Conservation (phyloP, 2,113 vertebrate genomes). For the Gadus chalcogrammus region DNA sequence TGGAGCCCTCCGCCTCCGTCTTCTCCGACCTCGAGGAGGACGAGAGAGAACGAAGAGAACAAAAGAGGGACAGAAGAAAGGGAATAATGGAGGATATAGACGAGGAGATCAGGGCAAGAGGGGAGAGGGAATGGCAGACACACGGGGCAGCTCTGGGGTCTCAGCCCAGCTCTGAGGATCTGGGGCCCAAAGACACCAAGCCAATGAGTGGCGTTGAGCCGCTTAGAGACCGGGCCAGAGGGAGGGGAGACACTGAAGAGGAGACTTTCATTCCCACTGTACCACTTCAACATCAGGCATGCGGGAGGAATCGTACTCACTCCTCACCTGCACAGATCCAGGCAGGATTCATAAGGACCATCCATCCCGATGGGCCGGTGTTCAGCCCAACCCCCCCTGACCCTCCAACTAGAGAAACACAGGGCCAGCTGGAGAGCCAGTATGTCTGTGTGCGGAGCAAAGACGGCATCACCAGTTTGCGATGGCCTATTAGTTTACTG, state of each 20-base stretch:
- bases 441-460: constrained; percentile 82
- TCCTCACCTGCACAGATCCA: constrained; percentile 20
- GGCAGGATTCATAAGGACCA: constrained; percentile 24
- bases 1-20: constrained; percentile 93
- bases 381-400: constrained; percentile 10
- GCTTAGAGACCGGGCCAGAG: constrained; percentile 34
- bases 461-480: constrained; percentile 81
- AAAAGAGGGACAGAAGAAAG: constrained; percentile 59
- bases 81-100: constrained; percentile 58
- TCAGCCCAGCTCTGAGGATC: constrained; percentile 25
- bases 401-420: constrained; percentile 18
- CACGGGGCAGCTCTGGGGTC: constrained; percentile 21
- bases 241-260: constrained; percentile 36
- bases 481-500: constrained; percentile 87
- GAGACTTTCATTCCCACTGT: constrained; percentile 36
- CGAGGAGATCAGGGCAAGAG: constrained; percentile 43
- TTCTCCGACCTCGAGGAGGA: constrained; percentile 88
- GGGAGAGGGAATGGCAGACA: constrained; percentile 26
- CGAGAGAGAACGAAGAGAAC: constrained; percentile 69
- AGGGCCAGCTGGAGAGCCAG: constrained; percentile 39
- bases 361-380: constrained; percentile 6
- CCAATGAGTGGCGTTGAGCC: constrained; percentile 31
- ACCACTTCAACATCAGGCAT: constrained; percentile 33
- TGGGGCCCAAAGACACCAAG: constrained; percentile 15
- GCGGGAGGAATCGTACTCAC: constrained; percentile 4